phyloP scores from a whole-genome alignment of 2,888 invertebrate species.

The Machimus rusticus region DNA sequence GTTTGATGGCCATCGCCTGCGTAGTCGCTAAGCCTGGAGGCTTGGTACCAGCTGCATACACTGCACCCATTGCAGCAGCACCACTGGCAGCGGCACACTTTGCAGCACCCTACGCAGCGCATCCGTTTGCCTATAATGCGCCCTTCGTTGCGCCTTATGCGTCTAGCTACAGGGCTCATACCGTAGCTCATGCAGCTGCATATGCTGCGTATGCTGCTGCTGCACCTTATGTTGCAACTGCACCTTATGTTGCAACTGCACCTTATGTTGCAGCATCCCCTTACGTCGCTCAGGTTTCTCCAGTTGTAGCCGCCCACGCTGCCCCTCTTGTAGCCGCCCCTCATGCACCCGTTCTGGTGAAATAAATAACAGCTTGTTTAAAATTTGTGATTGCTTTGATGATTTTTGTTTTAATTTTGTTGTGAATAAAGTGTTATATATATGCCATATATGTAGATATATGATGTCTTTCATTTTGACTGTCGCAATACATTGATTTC shows the following conservation, averaged over 20 bases:
- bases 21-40: constrained; percentile 50
- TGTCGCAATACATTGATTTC: too few relatives aligned
- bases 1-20: constrained; percentile 51
- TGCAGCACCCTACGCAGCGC: neutral
- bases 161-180: constrained; percentile 46
- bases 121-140: constrained; percentile 52
- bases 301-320: constrained; percentile 16
- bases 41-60: neutral
- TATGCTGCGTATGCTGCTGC: neutral
- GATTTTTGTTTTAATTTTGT: neutral
- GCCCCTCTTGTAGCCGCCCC: constrained; percentile 34
- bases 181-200: neutral
- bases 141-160: neutral
- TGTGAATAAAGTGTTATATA: neutral
- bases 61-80: neutral
- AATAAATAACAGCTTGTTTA: neutral
- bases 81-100: constrained; percentile 55
- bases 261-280: neutral
- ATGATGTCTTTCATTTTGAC: neutral
- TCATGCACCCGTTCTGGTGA: neutral
- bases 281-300: neutral
- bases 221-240: neutral
- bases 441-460: too few relatives aligned
- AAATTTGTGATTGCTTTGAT: neutral
- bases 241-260: neutral